phyloP scores from a whole-genome alignment of 2,113 vertebrate species.

The Gymnogyps californianus region DNA sequence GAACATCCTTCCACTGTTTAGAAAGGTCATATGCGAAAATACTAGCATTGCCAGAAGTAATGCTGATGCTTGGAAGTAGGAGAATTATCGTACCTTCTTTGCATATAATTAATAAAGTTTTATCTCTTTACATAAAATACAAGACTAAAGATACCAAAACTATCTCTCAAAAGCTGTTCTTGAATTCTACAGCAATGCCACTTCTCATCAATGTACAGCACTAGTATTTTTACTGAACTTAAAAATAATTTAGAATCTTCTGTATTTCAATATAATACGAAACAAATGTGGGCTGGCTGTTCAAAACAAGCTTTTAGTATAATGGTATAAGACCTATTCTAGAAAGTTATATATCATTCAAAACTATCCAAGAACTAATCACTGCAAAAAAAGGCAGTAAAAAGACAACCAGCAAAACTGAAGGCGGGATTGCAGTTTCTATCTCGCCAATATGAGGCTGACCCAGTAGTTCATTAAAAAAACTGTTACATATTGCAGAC shows the following conservation, averaged over 20 bases:
- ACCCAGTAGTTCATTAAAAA: too few relatives aligned
- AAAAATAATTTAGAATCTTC: background rate
- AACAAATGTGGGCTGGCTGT: background rate
- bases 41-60: background rate
- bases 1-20: background rate
- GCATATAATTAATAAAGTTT: background rate
- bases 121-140: background rate
- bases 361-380: background rate
- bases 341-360: background rate
- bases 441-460: background rate
- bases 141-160: background rate
- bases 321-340: background rate
- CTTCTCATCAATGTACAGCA: background rate
- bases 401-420: background rate
- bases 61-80: background rate
- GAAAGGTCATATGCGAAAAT: background rate
- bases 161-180: background rate
- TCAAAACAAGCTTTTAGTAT: background rate
- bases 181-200: background rate
- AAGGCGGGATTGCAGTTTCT: background rate
- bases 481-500: fast-evolving
- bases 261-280: background rate
- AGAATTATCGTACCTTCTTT: background rate
- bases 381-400: background rate
- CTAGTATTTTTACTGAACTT: background rate